Conservation (phyloP, 2,113 vertebrate species). For the Shinisaurus crocodilurus region DNA sequence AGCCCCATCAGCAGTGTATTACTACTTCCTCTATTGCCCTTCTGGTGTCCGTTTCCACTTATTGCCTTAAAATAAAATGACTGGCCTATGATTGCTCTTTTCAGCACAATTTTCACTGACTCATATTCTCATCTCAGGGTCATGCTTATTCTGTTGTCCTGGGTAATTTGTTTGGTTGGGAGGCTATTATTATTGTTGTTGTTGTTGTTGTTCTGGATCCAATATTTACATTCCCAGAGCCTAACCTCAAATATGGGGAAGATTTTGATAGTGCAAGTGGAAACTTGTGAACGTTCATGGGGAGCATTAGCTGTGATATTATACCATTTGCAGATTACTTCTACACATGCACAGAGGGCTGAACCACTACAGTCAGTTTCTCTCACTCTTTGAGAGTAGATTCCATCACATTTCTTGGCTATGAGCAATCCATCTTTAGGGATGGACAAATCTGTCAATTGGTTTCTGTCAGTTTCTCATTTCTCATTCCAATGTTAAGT, state of each 20-base stretch:
- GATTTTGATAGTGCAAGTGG: background rate
- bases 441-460: too few species aligned
- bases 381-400: background rate
- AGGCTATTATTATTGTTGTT: background rate
- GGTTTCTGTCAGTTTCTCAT: too few species aligned
- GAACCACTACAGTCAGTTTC: background rate
- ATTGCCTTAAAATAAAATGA: conserved; percentile 61
- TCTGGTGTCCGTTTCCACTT: conserved; percentile 47
- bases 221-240: conserved; percentile 19
- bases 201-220: conserved; percentile 17
- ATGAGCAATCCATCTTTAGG: too few species aligned
- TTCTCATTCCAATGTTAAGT: too few species aligned
- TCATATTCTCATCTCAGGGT: conserved; percentile 63
- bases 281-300: background rate
- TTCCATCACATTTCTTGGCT: background rate
- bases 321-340: background rate
- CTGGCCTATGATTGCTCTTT: conserved; percentile 52
- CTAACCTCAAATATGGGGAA: conserved; percentile 31
- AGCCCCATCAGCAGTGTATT: conserved; percentile 51
- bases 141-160: conserved; percentile 37
- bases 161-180: conserved; percentile 17
- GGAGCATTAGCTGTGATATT: background rate
- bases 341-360: background rate
- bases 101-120: conserved; percentile 65
- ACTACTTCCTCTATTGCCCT: conserved; percentile 44